Percentiles rank a stretch among this genome's conserved stretches.
Conservation (phyloP, 92 coral and sea anemone genomes). For the Bergia sp. region DNA sequence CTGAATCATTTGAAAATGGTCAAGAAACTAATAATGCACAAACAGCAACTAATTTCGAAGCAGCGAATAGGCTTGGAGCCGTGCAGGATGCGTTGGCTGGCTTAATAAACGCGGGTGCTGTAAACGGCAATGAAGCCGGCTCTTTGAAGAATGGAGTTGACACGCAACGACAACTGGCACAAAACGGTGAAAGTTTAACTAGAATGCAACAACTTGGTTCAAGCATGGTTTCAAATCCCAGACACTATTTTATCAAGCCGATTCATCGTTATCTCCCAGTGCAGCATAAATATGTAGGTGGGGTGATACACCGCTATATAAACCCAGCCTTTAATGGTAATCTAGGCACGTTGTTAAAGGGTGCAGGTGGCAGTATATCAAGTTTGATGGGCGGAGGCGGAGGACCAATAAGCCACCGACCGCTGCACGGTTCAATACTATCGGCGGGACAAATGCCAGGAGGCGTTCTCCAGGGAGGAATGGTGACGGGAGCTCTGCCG, state of each 20-base stretch:
- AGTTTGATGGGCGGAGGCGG: neutral
- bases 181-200: neutral
- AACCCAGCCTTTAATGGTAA: constrained; percentile 24
- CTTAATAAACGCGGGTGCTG: neutral
- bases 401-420: neutral
- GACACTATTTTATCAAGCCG: constrained; percentile 29
- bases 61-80: neutral
- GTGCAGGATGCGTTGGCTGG: neutral
- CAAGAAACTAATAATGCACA: constrained; percentile 1
- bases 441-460: constrained; percentile 12
- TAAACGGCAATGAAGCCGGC: constrained; percentile 4
- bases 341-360: constrained; percentile 14
- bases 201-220: constrained; percentile 16
- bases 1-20: constrained; percentile 1
- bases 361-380: constrained; percentile 7
- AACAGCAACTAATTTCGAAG: neutral
- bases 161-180: neutral
- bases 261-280: constrained; percentile 35
- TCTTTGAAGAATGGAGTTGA: neutral
- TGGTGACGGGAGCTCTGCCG: neutral
- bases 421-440: constrained; percentile 11
- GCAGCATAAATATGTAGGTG: constrained; percentile 29
- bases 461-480: neutral
- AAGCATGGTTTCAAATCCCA: neutral
- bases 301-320: constrained; percentile 40